These are phyloP conservation scores for Desoria tigrina DNA, from an alignment of 2,888 invertebrate genomes.

Conservation along the genomic window DNA sequence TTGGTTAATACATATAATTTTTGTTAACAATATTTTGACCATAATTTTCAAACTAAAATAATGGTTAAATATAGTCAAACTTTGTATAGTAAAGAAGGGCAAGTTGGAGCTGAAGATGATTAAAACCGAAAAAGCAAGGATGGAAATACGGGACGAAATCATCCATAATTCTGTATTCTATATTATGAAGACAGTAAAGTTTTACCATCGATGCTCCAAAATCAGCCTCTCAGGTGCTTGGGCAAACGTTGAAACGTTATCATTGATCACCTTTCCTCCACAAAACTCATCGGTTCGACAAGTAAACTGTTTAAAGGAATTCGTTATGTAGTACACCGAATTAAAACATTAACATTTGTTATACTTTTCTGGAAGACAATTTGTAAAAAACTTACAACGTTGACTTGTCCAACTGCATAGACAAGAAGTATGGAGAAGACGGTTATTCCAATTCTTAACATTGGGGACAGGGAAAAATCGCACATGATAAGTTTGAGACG, in stretches of 20 bases:
- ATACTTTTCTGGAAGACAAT: background rate
- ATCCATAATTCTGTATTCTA: background rate
- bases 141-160: too few species aligned
- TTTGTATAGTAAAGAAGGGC: too few species aligned
- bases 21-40: too few species aligned
- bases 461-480: slow-evolving; percentile 81
- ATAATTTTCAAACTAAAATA: background rate
- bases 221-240: slow-evolving; percentile 50
- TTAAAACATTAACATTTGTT: too few species aligned
- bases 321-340: slow-evolving; percentile 3
- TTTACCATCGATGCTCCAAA: slow-evolving; percentile 42
- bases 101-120: too few species aligned
- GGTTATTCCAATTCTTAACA: slow-evolving; percentile 79
- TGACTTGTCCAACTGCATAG: slow-evolving; percentile 87
- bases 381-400: slow-evolving; percentile 73
- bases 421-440: slow-evolving; percentile 83
- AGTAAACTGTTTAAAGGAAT: slow-evolving; percentile 62
- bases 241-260: slow-evolving; percentile 45
- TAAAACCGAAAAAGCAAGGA: too few species aligned
- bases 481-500: slow-evolving; percentile 79
- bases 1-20: too few species aligned
- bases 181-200: background rate
- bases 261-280: slow-evolving; percentile 54
- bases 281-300: slow-evolving; percentile 63
- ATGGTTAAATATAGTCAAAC: background rate